Conservation (phyloP, 2,797 vertebrate species). For the Helostoma temminkii region DNA sequence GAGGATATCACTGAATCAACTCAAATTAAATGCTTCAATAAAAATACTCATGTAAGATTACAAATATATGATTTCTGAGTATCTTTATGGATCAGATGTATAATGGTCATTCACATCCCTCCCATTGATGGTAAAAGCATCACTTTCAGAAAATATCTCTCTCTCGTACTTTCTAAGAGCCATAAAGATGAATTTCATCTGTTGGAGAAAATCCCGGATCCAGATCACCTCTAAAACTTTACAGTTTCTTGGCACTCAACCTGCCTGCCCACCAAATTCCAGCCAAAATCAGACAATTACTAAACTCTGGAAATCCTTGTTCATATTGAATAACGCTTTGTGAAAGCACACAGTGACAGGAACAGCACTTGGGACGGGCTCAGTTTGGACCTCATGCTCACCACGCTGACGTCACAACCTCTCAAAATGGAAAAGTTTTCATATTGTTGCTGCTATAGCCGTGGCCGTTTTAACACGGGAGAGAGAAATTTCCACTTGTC, state of each 20-base stretch:
- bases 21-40: neutral
- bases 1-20: neutral
- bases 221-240: conserved; percentile 27
- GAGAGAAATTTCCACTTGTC: conserved; percentile 83
- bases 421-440: conserved; percentile 77
- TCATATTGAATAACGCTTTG: neutral
- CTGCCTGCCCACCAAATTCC: neutral
- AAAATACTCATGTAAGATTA: neutral
- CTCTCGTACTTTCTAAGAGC: conserved; percentile 3
- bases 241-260: conserved; percentile 13
- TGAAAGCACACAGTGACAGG: conserved; percentile 9
- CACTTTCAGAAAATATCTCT: neutral
- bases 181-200: conserved; percentile 17
- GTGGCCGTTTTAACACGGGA: conserved; percentile 75
- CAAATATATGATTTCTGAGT: neutral
- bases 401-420: conserved; percentile 52
- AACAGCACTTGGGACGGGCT: conserved; percentile 11
- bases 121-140: neutral
- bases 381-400: conserved; percentile 30
- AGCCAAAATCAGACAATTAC: conserved; percentile 2
- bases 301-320: conserved; percentile 5
- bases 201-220: conserved; percentile 28
- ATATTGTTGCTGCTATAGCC: conserved; percentile 72
- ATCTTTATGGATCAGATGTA: neutral
- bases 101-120: neutral